Evolutionary conservation across 2,113 vertebrate species (phyloP), one percentile per base, ranked within the genome.

Genomic region (Phyllostomus hastatus): DNA sequence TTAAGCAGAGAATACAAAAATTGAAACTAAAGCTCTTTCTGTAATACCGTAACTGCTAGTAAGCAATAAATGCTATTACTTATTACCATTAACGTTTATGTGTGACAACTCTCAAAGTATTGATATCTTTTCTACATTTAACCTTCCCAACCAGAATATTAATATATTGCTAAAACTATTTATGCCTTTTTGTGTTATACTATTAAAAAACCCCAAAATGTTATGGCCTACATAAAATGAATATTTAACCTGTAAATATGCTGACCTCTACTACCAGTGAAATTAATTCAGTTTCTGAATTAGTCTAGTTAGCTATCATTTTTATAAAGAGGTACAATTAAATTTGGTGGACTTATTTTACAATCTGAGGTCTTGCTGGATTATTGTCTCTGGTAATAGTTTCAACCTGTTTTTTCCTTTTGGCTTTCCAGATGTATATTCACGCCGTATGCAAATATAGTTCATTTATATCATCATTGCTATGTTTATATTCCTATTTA

Each of bases 251-350:
- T 90, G 92, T 86, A 92, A 94, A 70, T 88, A 96, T 41, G 8
- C 82, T 97, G 82, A 96, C 93, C 88, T 97, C 86, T 91, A 59
- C 94, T 96, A 94, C 75, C 33, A 94, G 79, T 91, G 73, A 94
- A 96, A 88, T 90, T 94, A 89, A 92, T 79, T 95, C 16, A 90
- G 48, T 46, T 76, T 69, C 61, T 97, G 33, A 84, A 54, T 81
- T 95, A 90, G 92, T 90, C 35, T 90, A 92, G 52, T 86, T 67
- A 94, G 38, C 12, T 91, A 50, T 79, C 72, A 79, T 84, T 94
- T 93, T 97, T 75, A 81, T 88, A 95, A 96, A 88, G 83, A 72
- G n/a, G 52, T 91, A 61, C 33, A 94, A 82, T 91, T 96, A 94
- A 90, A 10, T 94, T 81, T 88, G 81, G 33, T 10, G 46, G 41